Base-by-base conservation (phyloP, 2,888 invertebrate genomes). In the Trimorus sp. region DNA sequence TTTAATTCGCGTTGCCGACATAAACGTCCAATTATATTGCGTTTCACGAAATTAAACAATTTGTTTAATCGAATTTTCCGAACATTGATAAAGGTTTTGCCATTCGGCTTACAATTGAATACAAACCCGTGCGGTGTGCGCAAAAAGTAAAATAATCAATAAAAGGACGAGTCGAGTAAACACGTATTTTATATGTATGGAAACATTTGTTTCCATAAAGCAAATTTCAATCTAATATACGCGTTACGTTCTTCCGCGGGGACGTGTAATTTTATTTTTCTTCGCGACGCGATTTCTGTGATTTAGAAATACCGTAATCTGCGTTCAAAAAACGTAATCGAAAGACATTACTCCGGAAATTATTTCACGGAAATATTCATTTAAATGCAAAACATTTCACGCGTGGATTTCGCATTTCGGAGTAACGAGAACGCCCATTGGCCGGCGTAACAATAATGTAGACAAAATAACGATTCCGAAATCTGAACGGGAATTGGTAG, bases 171-270 rank as follows among this genome's bases (percentile, higher is more conserved):
- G 8, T 15, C 16, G 37, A 38, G 51, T 71, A 42, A 71, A 71
- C 49, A 69, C 54, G 6, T 12, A 36, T 68, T 68, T 68, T 36
- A 45, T 56, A 54, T 42, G 16, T 53, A 26, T 42, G 42, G 26
- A 56, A 68, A 68, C 68, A 56, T 68, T 56, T 56, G 56, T 68
- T 68, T 68, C 56, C 68, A 68, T 56, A 68, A 45, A 68, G 51
- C 68, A 68, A 56, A 68, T 68, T 65, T 53, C 49, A 65, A 65
- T 63, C 66, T 53, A 66, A 66, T 66, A 68, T 68, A 42, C 68
- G 45, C 7, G 45, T 68, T 68, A 56, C 68, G 56, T 53, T 53
- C 51, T 65, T 65, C 36, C 16, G n/a, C n/a, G 26, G 26, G 26
- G 26, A 26, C 26, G n/a, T 26, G 26, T 26, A n/a, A n/a, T 26